Conservation (phyloP, 2,888 invertebrate species). For the Strigamia maritima region DNA sequence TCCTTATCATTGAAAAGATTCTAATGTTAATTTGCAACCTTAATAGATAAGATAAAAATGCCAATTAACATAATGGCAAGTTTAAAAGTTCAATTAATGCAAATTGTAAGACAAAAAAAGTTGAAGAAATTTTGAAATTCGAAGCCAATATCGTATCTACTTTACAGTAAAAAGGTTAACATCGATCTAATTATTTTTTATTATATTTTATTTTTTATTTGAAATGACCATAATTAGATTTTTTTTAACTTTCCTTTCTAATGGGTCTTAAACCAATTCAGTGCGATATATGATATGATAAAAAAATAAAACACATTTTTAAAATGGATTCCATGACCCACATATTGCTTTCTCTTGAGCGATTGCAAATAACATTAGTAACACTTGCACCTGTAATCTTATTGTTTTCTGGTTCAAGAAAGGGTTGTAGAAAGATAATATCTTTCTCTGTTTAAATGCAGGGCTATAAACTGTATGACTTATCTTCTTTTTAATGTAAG, state of each 20-base stretch:
- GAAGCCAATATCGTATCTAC: too few relatives aligned
- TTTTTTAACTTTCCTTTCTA: not conserved
- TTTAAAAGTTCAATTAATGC: not conserved
- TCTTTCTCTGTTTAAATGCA: not conserved
- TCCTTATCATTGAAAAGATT: slow-evolving; percentile 6
- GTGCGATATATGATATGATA: slow-evolving; percentile 5
- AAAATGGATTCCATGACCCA: slow-evolving; percentile 31
- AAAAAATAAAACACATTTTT: slow-evolving; percentile 2
- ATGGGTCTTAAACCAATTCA: slow-evolving; percentile 13
- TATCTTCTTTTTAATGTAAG: not conserved
- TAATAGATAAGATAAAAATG: not conserved
- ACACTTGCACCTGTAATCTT: slow-evolving; percentile 30
- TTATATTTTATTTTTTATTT: not conserved
- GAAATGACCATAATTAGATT: not conserved
- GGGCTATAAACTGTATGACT: not conserved
- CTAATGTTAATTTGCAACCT: not conserved
- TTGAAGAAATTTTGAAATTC: not conserved
- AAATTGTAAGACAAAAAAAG: not conserved
- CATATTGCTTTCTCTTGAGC: slow-evolving; percentile 34
- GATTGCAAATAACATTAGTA: slow-evolving; percentile 31
- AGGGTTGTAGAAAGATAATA: slow-evolving; percentile 2
- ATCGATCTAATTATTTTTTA: not conserved
- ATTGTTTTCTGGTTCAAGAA: slow-evolving; percentile 22
- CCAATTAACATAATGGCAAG: not conserved
- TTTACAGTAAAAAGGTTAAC: too few relatives aligned